phyloP scores from a whole-genome alignment of 2,797 vertebrate genomes.

The Chaetodon trifasciatus region DNA sequence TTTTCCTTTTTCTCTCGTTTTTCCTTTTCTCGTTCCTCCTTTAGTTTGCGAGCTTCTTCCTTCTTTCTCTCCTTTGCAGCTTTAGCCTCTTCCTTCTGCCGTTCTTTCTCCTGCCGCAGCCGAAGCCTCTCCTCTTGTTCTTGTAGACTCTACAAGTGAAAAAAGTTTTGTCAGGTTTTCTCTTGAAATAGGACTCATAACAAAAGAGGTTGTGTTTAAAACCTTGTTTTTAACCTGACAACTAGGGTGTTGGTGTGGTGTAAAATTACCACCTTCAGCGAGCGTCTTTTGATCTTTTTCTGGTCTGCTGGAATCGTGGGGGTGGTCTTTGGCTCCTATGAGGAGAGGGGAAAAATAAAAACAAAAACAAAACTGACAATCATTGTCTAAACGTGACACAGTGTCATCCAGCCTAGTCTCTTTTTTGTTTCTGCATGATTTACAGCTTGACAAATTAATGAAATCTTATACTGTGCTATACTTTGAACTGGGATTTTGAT shows the following conservation, averaged over 20 bases:
- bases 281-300: constrained; percentile 80
- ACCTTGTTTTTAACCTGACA: background rate
- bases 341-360: background rate
- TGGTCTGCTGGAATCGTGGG: constrained; percentile 70
- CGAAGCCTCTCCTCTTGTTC: constrained; percentile 85
- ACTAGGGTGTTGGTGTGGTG: too few relatives aligned
- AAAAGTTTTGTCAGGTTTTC: constrained; percentile 10
- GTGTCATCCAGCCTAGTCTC: background rate
- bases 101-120: constrained; percentile 88
- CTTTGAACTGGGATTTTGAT: background rate
- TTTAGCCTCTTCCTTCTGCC: constrained; percentile 90
- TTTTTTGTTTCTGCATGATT: background rate
- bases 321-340: constrained; percentile 76
- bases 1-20: constrained; percentile 92
- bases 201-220: background rate
- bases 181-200: background rate
- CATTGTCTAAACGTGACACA: background rate
- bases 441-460: background rate
- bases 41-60: constrained; percentile 90
- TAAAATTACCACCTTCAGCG: constrained; percentile 79
- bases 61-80: constrained; percentile 89
- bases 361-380: background rate
- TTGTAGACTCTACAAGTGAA: constrained; percentile 70
- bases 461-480: background rate
- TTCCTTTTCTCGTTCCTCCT: constrained; percentile 90